These are phyloP conservation scores for Catonia carolina DNA, from an alignment of 2,888 invertebrate species.

Conservation along the genomic window DNA sequence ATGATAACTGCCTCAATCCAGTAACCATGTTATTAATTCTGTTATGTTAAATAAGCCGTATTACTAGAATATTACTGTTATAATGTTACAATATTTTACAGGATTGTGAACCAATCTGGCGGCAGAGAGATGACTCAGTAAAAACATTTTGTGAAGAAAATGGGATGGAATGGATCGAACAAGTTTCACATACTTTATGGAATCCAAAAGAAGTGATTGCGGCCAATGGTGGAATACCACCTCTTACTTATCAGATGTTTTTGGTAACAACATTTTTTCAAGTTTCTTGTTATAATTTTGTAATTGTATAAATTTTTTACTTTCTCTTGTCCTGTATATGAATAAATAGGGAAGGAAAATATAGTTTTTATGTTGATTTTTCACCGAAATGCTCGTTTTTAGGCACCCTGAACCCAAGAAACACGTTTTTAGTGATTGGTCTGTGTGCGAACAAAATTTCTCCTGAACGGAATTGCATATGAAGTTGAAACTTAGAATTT, in stretches of 20 bases:
- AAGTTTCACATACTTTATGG: constrained; percentile 66
- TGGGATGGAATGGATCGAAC: constrained; percentile 52
- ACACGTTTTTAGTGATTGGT: too few species aligned
- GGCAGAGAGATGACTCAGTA: constrained; percentile 52
- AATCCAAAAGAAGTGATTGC: constrained; percentile 57
- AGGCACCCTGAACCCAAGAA: too few species aligned
- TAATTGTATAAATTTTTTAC: background rate
- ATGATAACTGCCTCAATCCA: too few species aligned
- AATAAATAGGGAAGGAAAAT: too few species aligned
- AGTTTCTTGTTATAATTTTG: background rate
- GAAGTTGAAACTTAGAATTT: too few species aligned
- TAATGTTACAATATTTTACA: constrained; percentile 40
- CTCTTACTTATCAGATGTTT: constrained; percentile 65
- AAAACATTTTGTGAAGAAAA: constrained; percentile 50
- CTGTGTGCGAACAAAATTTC: too few species aligned
- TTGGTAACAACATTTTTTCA: constrained; percentile 43
- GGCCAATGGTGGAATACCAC: constrained; percentile 63
- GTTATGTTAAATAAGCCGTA: too few species aligned
- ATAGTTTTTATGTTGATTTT: background rate
- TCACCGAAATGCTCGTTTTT: too few species aligned
- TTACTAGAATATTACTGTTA: too few species aligned
- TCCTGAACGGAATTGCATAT: too few species aligned
- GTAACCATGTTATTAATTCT: too few species aligned
- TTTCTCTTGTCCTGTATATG: too few species aligned
- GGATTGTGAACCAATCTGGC: constrained; percentile 69